Conservation (phyloP, 2,797 vertebrate genomes). For the Cryptoblepharus egeriae region DNA sequence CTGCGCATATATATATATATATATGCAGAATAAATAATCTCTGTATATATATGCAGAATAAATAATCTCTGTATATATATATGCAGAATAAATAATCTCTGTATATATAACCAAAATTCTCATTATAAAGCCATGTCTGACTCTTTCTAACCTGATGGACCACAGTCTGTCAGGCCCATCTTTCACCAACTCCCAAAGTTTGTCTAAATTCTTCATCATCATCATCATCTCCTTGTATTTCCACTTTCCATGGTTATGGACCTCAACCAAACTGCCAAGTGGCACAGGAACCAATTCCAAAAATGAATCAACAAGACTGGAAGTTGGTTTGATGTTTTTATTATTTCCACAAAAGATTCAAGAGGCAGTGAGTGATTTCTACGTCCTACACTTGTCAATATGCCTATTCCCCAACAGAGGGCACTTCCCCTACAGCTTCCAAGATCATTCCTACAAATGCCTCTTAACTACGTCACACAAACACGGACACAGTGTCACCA, state of each 20-base stretch:
- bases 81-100: too few relatives aligned
- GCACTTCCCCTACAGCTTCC: conserved; percentile 11
- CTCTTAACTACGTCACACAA: conserved; percentile 11
- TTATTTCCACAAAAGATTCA: conserved; percentile 32
- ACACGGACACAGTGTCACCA: background rate
- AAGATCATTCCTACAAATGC: conserved; percentile 12
- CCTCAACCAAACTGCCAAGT: background rate
- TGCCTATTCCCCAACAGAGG: conserved; percentile 15
- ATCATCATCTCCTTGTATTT: background rate
- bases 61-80: too few relatives aligned
- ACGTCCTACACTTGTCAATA: conserved; percentile 23
- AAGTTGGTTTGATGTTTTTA: background rate
- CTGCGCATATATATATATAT: too few relatives aligned
- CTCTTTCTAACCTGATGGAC: too few relatives aligned
- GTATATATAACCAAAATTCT: too few relatives aligned
- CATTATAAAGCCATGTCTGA: too few relatives aligned
- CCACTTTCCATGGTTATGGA: background rate
- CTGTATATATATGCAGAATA: too few relatives aligned
- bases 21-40: too few relatives aligned
- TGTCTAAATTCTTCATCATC: too few relatives aligned
- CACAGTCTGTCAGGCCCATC: too few relatives aligned
- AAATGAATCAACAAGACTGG: background rate
- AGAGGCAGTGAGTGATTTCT: conserved; percentile 32
- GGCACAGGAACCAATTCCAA: background rate
- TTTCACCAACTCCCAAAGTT: too few relatives aligned